These are phyloP conservation scores for Phalloptychus januarius DNA, from an alignment of 2,797 vertebrate genomes.

Conservation along the genomic window DNA sequence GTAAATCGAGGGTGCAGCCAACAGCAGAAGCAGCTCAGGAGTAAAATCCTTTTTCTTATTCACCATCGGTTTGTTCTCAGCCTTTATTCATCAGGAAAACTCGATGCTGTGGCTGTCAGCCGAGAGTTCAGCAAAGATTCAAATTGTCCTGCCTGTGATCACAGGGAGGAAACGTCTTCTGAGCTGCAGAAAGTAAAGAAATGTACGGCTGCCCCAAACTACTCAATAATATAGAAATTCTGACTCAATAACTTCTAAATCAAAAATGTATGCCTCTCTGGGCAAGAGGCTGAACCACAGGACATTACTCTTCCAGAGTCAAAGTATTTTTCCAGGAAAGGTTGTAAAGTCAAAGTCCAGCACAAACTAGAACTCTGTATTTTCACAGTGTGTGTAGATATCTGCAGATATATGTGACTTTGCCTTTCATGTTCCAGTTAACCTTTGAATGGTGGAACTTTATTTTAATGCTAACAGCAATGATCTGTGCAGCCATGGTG, in stretches of 20 bases:
- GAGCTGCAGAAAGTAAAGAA: slow-evolving; percentile 2
- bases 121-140: slow-evolving; percentile 1
- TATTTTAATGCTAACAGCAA: slow-evolving; percentile 30
- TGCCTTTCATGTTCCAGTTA: slow-evolving; percentile 26
- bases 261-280: slow-evolving; percentile 51
- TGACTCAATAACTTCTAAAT: slow-evolving; percentile 55
- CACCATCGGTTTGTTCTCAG: neutral
- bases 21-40: neutral
- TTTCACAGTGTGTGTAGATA: slow-evolving; percentile 3
- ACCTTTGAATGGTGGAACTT: slow-evolving; percentile 28
- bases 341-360: slow-evolving; percentile 13
- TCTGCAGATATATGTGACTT: slow-evolving; percentile 2
- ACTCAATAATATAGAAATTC: slow-evolving; percentile 49
- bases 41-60: neutral
- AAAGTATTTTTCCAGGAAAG: slow-evolving; percentile 24
- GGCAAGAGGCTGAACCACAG: slow-evolving; percentile 30
- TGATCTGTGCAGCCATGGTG: slow-evolving; percentile 17
- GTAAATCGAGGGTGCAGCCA: neutral
- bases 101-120: neutral
- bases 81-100: neutral
- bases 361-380: slow-evolving; percentile 28
- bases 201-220: slow-evolving; percentile 10
- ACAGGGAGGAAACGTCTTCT: neutral
- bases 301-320: slow-evolving; percentile 18
- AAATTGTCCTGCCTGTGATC: slow-evolving; percentile 1